Evolutionary conservation across 2,113 vertebrate species (phyloP).

Genomic region (Euleptes europaea): DNA sequence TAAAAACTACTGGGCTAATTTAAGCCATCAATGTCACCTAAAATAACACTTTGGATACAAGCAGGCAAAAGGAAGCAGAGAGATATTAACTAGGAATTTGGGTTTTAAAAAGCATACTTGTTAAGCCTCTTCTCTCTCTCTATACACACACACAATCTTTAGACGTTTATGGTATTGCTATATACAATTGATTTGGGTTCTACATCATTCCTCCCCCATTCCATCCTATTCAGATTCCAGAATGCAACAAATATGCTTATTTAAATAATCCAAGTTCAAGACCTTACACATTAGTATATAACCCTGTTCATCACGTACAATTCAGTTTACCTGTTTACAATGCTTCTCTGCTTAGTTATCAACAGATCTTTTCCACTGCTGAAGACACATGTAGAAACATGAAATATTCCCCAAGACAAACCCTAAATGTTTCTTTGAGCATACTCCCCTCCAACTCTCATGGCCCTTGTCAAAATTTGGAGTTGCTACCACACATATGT

Average conservation of each 20-base stretch:
- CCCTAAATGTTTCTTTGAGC: not conserved
- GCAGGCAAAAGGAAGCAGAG: not conserved
- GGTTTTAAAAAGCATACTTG: not conserved
- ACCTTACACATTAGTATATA: not conserved
- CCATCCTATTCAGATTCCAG: not conserved
- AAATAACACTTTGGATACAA: not conserved
- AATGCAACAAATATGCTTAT: not conserved
- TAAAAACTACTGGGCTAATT: not conserved
- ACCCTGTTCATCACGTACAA: not conserved
- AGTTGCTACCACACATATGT: no score
- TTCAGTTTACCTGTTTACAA: not conserved
- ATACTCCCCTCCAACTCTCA: not conserved
- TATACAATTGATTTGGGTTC: not conserved
- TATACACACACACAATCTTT: not conserved
- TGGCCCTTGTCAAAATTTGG: no score
- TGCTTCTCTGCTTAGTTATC: not conserved
- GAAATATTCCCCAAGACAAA: not conserved
- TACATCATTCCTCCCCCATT: not conserved
- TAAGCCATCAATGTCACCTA: not conserved
- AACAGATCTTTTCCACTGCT: not conserved
- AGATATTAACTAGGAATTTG: fast-evolving
- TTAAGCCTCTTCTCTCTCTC: not conserved
- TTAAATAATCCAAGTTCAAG: not conserved
- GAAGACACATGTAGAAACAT: not conserved
- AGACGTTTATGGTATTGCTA: not conserved